Conservation (phyloP, 2,888 invertebrate genomes). For the Trisateles emortualis region DNA sequence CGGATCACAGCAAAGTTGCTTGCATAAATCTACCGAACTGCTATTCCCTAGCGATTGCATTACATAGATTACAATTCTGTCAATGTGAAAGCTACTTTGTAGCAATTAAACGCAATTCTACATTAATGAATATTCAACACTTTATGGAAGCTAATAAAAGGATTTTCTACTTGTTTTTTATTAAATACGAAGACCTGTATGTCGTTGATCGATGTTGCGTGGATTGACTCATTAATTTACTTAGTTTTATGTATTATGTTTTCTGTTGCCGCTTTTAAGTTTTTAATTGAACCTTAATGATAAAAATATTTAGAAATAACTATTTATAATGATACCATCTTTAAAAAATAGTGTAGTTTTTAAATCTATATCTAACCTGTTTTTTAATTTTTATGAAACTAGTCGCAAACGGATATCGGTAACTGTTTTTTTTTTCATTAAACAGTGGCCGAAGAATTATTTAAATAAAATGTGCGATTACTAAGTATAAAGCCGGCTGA, state of each 20-base stretch:
- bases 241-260: slow-evolving; percentile 31
- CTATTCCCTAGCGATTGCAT: neutral
- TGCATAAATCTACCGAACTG: neutral
- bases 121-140: slow-evolving; percentile 56
- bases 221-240: slow-evolving; percentile 46
- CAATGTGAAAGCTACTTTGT: slow-evolving; percentile 47
- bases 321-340: slow-evolving; percentile 7
- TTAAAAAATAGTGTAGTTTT: neutral
- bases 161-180: slow-evolving; percentile 42
- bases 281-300: slow-evolving; percentile 21
- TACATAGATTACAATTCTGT: slow-evolving; percentile 35
- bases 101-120: slow-evolving; percentile 63
- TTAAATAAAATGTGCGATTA: slow-evolving; percentile 27
- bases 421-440: slow-evolving; percentile 8
- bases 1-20: no score
- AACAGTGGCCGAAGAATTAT: slow-evolving; percentile 2
- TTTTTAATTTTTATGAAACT: neutral
- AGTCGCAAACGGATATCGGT: neutral
- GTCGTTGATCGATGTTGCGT: slow-evolving; percentile 45
- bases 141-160: slow-evolving; percentile 47
- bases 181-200: slow-evolving; percentile 21
- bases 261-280: slow-evolving; percentile 24
- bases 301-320: no score
- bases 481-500: slow-evolving; percentile 23
- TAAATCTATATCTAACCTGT: neutral